Conservation (phyloP, 2,888 invertebrate genomes). For the Abscondita cerata region DNA sequence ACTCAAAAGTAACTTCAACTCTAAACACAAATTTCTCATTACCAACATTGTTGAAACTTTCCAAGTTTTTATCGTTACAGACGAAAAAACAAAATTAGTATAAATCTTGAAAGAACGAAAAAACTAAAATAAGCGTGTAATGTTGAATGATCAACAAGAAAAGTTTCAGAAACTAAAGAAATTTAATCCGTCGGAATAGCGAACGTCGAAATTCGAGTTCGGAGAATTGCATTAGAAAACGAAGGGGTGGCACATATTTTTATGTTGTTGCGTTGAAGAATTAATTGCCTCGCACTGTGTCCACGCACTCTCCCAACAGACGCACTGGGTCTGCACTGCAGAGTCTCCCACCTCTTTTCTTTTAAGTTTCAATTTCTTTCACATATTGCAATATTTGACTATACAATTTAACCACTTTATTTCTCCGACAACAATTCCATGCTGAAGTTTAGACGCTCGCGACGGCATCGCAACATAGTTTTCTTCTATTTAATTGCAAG, state of each 20-base stretch:
- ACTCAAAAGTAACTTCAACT: no score
- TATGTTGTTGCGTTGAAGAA: conserved; percentile 3
- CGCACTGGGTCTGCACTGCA: conserved; percentile 37
- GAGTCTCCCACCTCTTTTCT: conserved; percentile 34
- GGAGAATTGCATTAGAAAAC: no score
- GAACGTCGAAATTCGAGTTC: not conserved
- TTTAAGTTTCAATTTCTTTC: conserved; percentile 24
- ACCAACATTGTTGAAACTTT: no score
- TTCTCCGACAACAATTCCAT: no score
- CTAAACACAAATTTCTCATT: no score
- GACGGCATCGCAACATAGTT: no score
- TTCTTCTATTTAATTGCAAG: no score
- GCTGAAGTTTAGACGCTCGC: no score
- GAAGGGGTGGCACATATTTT: not conserved
- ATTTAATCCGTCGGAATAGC: conserved; percentile 7
- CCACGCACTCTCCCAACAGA: conserved; percentile 35
- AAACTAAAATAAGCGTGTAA: not conserved
- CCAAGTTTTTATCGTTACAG: no score
- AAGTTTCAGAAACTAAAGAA: not conserved
- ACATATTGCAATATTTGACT: conserved; percentile 10
- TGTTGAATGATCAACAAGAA: not conserved
- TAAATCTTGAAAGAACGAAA: not conserved
- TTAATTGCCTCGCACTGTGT: conserved; percentile 34
- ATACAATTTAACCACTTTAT: no score
- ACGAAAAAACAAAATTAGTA: not conserved